Evolutionary conservation across 1,140 invertebrate species (phyloP), one percentile per base, ranked within the genome.

Genomic region (Ectropis grisescens): DNA sequence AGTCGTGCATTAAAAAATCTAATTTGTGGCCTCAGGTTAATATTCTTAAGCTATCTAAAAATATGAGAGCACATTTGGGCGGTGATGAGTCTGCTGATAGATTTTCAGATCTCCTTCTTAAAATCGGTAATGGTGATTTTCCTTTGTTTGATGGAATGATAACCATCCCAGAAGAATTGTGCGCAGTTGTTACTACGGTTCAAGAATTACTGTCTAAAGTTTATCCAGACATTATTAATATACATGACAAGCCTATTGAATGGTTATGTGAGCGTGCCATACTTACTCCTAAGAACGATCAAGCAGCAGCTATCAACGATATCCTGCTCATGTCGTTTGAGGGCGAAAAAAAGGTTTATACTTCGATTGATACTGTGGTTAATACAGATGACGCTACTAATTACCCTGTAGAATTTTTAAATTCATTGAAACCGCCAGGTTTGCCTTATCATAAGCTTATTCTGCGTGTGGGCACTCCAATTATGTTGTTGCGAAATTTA

Each of bases 221-320:
- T 13, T 40, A 40, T 26, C 37, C 41, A 19, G 41, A 41, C 13
- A 42, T 42, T 33, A 37, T 13, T 36, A 15, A 34, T 13, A 34
- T 34, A 26, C 11, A 34, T 10, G 53, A 49, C 10, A 42, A 41
- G 50, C 57, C 30, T 11, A 59, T 35, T 30, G 54, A 31, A n/a
- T 75, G 58, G 59, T 35, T 76, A 32, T 44, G 55, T 41, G 68
- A 36, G n/a, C n/a, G n/a, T n/a, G 51, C 57, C 39, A 69, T 67
- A 41, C 45, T 66, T 11, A 45, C 58, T 4, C 38, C 57, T 1
- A 53, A 25, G 41, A 58, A 62, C 23, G 41, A 38, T n/a, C 24
- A 41, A 19, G 33, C 35, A 40, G 33, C 41, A 11, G 41, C 47
- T 23, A 10, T 30, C 13, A 13, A n/a, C 34, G 26, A 45, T 33